Evolutionary conservation across 2,888 invertebrate species (phyloP), one percentile per base, ranked within the genome.

Genomic region (Drosophila peninsularis): DNA sequence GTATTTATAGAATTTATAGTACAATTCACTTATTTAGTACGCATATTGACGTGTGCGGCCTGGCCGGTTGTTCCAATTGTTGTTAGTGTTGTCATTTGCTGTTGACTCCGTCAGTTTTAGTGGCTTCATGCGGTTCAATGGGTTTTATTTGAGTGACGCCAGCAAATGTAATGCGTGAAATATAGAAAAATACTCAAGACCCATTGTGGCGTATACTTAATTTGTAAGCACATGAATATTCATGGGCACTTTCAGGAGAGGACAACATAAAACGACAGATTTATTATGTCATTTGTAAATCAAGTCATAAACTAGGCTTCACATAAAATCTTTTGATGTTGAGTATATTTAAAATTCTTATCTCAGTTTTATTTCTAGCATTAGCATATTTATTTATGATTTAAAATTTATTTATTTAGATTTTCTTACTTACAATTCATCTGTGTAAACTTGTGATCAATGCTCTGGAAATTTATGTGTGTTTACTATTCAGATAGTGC

Each of bases 101-200:
- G 68, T 72, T 65, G 84, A 75, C 62, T 71, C 69, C 87, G 84
- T 86, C 81, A 81, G 62, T 75, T 80, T 75, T 67, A 83, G 75
- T 78, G 69, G 66, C 62, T 70, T 84, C 61, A 70, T 73, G 70
- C 76, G 82, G 88, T 84, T 81, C 82, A 84, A 71, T 79, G 82
- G 44, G 69, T 87, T 73, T 57, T 37, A 63, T 53, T 61, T 44
- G 53, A 67, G 62, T 76, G 76, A 67, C 73, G 69, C 62, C 47
- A 54, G 30, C 52, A 50, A 60, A 55, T 54, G 61, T 64, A 60
- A 56, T 66, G 65, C 56, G 65, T 52, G 7, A 50, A 61, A 45
- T 41, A 34, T 50, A 27, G 5, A 47, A 13, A 17, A 30, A n/a
- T 4, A 53, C 30, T n/a, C n/a, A 13, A 6, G n/a, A 5, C 10